Conservation (phyloP, 2,797 vertebrate species). For the Hafferia zeledoni region DNA sequence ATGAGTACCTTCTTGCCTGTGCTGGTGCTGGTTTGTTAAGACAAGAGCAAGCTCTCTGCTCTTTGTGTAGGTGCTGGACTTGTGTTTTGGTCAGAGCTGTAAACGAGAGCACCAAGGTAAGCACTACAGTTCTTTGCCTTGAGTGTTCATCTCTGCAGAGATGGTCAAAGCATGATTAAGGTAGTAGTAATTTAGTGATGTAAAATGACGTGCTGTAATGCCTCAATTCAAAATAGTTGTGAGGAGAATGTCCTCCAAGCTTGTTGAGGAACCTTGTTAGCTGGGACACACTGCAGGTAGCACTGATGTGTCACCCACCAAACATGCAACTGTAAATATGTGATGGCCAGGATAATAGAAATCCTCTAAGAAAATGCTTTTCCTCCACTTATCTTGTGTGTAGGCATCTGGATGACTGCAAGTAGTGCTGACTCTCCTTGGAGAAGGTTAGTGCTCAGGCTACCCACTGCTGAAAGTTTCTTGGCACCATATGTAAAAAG, state of each 20-base stretch:
- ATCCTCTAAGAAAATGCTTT: not conserved
- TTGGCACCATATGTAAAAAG: not conserved
- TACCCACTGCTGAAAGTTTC: slow-evolving; percentile 17
- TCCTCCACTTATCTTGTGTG: not conserved
- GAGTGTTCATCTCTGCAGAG: not conserved
- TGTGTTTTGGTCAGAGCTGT: not conserved
- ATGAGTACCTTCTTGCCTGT: not conserved
- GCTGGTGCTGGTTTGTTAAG: not conserved
- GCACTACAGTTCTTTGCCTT: not conserved
- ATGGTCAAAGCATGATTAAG: not conserved
- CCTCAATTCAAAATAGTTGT: not conserved
- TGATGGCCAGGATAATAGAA: not conserved
- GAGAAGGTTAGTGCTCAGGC: not conserved
- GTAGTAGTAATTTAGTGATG: not conserved
- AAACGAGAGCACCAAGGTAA: not conserved
- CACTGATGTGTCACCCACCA: not conserved
- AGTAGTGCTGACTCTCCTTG: not conserved
- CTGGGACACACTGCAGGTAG: not conserved
- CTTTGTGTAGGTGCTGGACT: not conserved
- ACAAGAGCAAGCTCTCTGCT: not conserved
- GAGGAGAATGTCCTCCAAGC: not conserved
- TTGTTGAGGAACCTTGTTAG: not conserved
- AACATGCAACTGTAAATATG: not conserved
- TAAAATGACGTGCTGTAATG: not conserved
- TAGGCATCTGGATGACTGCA: not conserved